Base-by-base conservation (phyloP, 2,113 vertebrate genomes). In the Xenopus laevis region DNA sequence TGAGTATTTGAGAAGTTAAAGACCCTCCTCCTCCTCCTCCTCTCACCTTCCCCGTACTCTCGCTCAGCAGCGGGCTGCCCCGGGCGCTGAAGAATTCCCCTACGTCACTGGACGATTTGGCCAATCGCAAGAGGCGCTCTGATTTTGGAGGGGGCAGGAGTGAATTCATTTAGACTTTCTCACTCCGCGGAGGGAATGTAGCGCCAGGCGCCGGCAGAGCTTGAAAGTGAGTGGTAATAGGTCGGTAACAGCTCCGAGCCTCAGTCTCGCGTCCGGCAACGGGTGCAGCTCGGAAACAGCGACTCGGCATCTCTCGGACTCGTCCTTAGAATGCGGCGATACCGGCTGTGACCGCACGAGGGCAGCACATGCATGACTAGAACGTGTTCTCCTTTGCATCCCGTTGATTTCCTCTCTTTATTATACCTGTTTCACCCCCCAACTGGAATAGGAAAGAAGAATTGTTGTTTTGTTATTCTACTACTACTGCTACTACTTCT, bases 141-240 rank as follows among this genome's bases (percentile, higher is more conserved):
- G 84, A 82, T 81, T 92, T 94, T 81, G 83, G 86, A 90, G 85
- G 86, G 87, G 78, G 83, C 82, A 75, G 83, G 86, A 88, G 77
- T 80, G 82, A 87, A 81, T 80, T 82, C 85, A 81, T 83, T 83
- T 71, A 84, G 85, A 80, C 84, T 88, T 79, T 78, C 84, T 85
- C 71, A 59, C 80, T 80, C 58, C 55, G 75, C 21, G 27, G 50
- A 79, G 72, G 13, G 66, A 71, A 59, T 71, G 77, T 17, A 71
- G 47, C 66, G 74, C 2, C 30, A 75, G 67, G 62, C 52, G 10
- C 65, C 46, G 23, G 66, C 47, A n/a, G 68, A 52, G 46, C 65
- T 67, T 4, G 13, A 5, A 7, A 10, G 16, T 20, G 0, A 3
- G 33, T 40, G 33, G 11, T 40, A 40, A 40, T 40, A 40, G 33